phyloP scores from a whole-genome alignment of 2,888 invertebrate species.

The Marasmarcha lunaedactyla region DNA sequence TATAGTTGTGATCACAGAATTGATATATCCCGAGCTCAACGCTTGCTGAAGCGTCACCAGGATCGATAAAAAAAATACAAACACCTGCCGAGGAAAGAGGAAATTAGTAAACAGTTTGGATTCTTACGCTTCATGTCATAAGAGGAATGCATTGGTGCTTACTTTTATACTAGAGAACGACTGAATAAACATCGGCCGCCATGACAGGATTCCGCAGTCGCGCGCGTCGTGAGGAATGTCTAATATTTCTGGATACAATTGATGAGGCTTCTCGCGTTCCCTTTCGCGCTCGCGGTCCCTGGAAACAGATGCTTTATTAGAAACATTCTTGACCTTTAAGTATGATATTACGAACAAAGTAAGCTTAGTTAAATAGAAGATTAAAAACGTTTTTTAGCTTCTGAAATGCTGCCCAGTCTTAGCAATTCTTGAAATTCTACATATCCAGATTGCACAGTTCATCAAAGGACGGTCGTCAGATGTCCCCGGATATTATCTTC shows the following conservation, averaged over 20 bases:
- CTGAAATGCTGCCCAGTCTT: too few species aligned
- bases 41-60: slow-evolving; percentile 92
- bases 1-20: slow-evolving; percentile 96
- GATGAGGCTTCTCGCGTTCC: slow-evolving; percentile 71
- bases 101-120: slow-evolving; percentile 1
- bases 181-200: slow-evolving; percentile 88
- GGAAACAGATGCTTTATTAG: slow-evolving; percentile 17
- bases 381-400: too few species aligned
- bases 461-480: too few species aligned
- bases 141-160: slow-evolving; percentile 18
- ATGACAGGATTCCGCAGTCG: slow-evolving; percentile 90
- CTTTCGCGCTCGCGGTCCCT: slow-evolving; percentile 65
- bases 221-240: slow-evolving; percentile 76
- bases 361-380: too few species aligned
- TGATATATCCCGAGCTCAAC: slow-evolving; percentile 91
- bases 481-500: too few species aligned
- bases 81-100: slow-evolving; percentile 73
- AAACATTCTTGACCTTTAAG: too few species aligned
- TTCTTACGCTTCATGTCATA: too few species aligned
- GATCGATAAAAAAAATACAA: slow-evolving; percentile 89
- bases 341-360: too few species aligned
- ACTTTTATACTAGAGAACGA: slow-evolving; percentile 91
- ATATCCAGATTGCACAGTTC: too few species aligned
- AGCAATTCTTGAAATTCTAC: too few species aligned
- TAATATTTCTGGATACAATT: slow-evolving; percentile 72